Evolutionary conservation across 2,888 invertebrate species (phyloP).

Genomic region (Brachypterus glaber): DNA sequence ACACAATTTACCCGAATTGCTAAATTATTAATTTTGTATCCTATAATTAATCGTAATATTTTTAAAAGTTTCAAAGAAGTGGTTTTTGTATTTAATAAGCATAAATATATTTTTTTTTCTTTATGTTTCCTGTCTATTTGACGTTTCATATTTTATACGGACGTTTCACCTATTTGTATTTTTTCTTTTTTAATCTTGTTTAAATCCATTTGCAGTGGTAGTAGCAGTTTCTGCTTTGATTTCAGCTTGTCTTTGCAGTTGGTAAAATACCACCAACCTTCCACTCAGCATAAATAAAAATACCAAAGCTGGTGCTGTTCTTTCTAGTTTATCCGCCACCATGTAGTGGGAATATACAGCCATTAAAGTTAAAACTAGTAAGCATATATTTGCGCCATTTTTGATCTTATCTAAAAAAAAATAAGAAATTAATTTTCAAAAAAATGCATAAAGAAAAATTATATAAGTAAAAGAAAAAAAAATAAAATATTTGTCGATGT

Average conservation of each 20-base stretch:
- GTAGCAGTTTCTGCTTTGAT: constrained; percentile 32
- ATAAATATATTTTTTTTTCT: too few species aligned
- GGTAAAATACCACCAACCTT: constrained; percentile 73
- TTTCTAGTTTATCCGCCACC: constrained; percentile 86
- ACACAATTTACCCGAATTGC: too few species aligned
- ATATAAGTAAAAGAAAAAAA: too few species aligned
- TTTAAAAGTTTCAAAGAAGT: too few species aligned
- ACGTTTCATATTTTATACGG: too few species aligned
- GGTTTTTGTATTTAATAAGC: too few species aligned
- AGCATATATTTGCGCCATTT: constrained; percentile 76
- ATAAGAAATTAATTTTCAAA: constrained; percentile 13
- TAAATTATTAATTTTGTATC: too few species aligned
- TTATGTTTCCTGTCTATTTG: too few species aligned
- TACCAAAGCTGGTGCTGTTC: constrained; percentile 81
- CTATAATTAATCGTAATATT: too few species aligned
- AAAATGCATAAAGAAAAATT: too few species aligned
- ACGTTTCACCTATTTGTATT: not conserved
- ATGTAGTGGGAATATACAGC: constrained; percentile 89
- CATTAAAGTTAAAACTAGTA: constrained; percentile 75
- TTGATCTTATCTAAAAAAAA: constrained; percentile 74
- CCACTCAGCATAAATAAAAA: constrained; percentile 90
- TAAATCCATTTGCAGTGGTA: constrained; percentile 35
- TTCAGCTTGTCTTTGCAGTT: constrained; percentile 43
- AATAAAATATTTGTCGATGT: too few species aligned
- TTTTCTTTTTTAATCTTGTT: constrained; percentile 36